Conservation (phyloP, 2,888 invertebrate species). For the Homarus gammarus region DNA sequence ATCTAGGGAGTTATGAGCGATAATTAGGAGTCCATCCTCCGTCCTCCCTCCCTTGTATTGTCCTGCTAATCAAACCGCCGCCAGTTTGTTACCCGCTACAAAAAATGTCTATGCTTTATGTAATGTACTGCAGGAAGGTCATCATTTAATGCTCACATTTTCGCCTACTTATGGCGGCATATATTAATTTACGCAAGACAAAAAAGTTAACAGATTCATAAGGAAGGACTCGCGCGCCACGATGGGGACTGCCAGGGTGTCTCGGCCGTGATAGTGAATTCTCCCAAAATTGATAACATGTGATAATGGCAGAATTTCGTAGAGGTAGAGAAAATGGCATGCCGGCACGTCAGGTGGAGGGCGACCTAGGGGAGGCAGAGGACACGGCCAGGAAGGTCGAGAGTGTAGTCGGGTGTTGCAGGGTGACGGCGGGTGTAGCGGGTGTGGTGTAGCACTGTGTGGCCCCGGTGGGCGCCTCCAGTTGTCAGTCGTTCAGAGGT, state of each 20-base stretch:
- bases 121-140: background rate
- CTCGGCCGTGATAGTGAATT: background rate
- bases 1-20: background rate
- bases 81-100: background rate
- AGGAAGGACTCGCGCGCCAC: background rate
- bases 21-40: slow-evolving; percentile 1
- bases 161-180: background rate
- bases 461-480: background rate
- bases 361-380: background rate
- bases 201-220: too few relatives aligned
- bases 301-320: background rate
- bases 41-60: background rate
- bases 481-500: background rate
- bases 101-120: background rate
- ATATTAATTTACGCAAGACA: background rate
- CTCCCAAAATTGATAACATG: background rate
- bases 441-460: background rate
- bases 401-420: too few relatives aligned
- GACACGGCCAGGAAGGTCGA: too few relatives aligned
- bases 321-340: background rate
- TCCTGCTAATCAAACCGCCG: slow-evolving; percentile 3
- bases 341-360: background rate
- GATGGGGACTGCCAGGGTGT: background rate
- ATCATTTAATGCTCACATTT: background rate
- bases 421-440: background rate